phyloP scores from a whole-genome alignment of 2,888 invertebrate species.

The Drosophila paranaensis region DNA sequence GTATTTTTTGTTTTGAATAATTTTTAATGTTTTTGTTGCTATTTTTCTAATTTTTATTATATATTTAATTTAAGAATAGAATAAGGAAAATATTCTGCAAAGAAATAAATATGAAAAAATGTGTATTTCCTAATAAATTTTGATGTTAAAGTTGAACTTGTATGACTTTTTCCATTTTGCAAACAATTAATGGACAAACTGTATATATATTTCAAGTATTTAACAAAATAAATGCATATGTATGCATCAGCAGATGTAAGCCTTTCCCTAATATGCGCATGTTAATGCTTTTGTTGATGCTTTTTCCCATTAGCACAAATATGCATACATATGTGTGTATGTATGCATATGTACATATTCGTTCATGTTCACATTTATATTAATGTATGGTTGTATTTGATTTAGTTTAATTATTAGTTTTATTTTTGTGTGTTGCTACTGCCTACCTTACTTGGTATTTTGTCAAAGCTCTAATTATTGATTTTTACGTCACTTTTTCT shows the following conservation, averaged over 20 bases:
- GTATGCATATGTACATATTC: not conserved
- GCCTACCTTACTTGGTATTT: slow-evolving; percentile 56
- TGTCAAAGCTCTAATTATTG: slow-evolving; percentile 64
- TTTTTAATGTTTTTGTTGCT: no score
- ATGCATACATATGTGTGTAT: not conserved
- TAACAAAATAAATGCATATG: no score
- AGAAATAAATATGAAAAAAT: no score
- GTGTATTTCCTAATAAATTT: no score
- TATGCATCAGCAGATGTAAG: not conserved
- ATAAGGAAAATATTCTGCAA: no score
- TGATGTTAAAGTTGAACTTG: no score
- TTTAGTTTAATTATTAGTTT: not conserved
- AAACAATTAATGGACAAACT: no score
- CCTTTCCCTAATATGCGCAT: not conserved
- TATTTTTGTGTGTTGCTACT: slow-evolving; percentile 19
- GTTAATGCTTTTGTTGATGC: slow-evolving; percentile 11
- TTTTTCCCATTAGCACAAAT: not conserved
- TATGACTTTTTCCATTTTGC: no score
- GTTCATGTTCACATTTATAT: not conserved
- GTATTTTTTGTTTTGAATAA: no score
- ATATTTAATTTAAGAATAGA: no score
- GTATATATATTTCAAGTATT: not conserved
- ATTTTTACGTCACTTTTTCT: slow-evolving; percentile 59
- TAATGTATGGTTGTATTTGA: not conserved
- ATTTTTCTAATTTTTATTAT: no score